Evolutionary conservation across 2,888 invertebrate genomes (phyloP), one percentile per base, ranked within the genome.

Genomic region (Crematogaster levior): DNA sequence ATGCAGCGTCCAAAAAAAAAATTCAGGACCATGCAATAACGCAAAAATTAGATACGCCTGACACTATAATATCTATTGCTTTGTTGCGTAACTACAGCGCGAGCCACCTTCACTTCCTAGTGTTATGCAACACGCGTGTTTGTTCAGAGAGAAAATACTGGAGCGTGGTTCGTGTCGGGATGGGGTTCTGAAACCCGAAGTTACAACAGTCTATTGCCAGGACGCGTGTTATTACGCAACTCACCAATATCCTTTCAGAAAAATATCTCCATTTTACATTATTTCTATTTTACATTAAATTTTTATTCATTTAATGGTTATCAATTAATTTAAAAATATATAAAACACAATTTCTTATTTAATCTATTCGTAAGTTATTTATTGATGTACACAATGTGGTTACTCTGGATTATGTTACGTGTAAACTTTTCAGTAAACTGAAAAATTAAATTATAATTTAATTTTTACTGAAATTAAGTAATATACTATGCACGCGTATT

Each of bases 21-120:
- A 63, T 34, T 15, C 18, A 34, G 27, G 37, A 65, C n/a, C 27
- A 30, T n/a, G 60, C 15, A 24, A 24, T 48, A 70, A 75, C 51
- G 37, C 40, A 77, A 84, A 77, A 77, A 82, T 82, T 82, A 27
- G 27, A 75, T 53, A 58, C 58, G 48, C 53, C 53, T 48, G 58
- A 61, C 24, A 24, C 63, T 65, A 56, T n/a, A n/a, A 18, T 74
- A 63, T 84, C 70, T 75, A 30, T 81, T 81, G 61, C 81, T 81
- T 72, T 46, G 72, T 86, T 86, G 66, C 61, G 66, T 74, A 86
- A 86, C 73, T 51, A 21, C 27, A 21, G 65, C 30, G 66, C 61
- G 58, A 72, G 61, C 80, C 80, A 63, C 81, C 53, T 81, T 81
- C 81, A 81, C 74, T 81, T 81, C 73, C 84, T 66, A 46, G 72